Conservation (phyloP, 2,113 vertebrate species). For the Phylloscopus trochilus region DNA sequence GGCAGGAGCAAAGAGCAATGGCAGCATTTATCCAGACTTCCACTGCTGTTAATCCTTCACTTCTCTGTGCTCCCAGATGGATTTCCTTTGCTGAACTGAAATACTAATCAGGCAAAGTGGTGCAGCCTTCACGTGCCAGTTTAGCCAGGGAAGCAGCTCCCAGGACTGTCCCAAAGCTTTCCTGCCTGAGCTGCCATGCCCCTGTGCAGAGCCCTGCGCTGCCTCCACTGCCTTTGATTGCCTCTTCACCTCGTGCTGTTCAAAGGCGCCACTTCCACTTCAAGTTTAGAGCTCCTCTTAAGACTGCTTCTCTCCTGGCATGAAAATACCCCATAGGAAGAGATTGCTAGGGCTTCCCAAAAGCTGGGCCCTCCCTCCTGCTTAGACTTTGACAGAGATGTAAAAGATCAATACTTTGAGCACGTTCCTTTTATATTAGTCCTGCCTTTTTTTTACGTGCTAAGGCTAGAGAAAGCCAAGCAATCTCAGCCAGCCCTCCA, state of each 20-base stretch:
- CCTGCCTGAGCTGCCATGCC: not conserved
- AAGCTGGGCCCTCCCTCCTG: not conserved
- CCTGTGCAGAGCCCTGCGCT: not conserved
- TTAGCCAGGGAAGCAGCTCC: not conserved
- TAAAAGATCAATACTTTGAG: not conserved
- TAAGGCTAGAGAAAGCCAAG: not conserved
- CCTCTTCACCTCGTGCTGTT: not conserved
- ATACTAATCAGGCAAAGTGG: not conserved
- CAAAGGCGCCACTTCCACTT: not conserved
- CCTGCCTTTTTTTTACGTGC: not conserved
- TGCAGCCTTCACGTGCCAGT: not conserved
- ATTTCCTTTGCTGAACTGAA: not conserved
- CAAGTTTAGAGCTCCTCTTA: not conserved
- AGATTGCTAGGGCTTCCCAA: not conserved
- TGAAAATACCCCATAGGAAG: not conserved
- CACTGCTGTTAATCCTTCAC: not conserved
- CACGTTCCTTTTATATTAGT: not conserved
- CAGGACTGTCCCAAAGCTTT: not conserved
- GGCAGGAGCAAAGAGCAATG: not conserved
- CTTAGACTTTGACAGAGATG: not conserved
- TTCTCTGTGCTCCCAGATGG: not conserved
- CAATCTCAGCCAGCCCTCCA: not conserved
- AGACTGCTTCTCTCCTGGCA: not conserved
- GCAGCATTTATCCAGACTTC: not conserved
- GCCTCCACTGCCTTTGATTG: not conserved